These are phyloP conservation scores for Yasuhikotakia modesta DNA, from an alignment of 2,797 vertebrate genomes.

Conservation along the genomic window DNA sequence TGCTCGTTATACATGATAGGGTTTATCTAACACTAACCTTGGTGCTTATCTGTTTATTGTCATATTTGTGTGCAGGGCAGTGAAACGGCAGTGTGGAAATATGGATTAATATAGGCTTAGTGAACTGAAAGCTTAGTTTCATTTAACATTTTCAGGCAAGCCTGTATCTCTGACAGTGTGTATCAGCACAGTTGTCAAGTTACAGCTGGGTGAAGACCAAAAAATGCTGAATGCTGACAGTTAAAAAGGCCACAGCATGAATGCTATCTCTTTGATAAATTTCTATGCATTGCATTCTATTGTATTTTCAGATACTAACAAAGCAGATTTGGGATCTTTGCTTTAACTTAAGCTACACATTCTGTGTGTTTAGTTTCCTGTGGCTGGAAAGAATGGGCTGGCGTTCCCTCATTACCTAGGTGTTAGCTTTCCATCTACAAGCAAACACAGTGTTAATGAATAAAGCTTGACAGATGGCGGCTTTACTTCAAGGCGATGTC, in stretches of 20 bases:
- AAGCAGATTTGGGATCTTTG: background rate
- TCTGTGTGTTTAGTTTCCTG: constrained; percentile 32
- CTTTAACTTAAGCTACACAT: background rate
- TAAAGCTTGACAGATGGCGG: constrained; percentile 29
- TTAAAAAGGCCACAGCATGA: background rate
- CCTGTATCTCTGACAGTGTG: background rate
- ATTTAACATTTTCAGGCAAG: background rate
- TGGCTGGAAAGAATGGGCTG: no score
- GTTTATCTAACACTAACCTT: background rate
- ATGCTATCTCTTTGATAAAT: background rate
- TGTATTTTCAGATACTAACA: no score
- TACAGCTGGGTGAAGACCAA: background rate
- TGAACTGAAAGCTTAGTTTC: background rate
- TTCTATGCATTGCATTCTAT: background rate
- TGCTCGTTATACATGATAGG: background rate
- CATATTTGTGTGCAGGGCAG: no score
- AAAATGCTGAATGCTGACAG: background rate
- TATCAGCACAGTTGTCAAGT: background rate
- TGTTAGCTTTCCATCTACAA: constrained; percentile 35
- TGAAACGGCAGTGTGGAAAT: no score
- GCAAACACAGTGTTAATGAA: constrained; percentile 34
- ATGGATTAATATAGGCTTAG: background rate
- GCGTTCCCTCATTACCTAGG: constrained; percentile 43
- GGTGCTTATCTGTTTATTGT: no score
- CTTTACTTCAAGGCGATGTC: constrained; percentile 24